Conservation (phyloP, 2,113 vertebrate genomes). For the Rhineura floridana region DNA sequence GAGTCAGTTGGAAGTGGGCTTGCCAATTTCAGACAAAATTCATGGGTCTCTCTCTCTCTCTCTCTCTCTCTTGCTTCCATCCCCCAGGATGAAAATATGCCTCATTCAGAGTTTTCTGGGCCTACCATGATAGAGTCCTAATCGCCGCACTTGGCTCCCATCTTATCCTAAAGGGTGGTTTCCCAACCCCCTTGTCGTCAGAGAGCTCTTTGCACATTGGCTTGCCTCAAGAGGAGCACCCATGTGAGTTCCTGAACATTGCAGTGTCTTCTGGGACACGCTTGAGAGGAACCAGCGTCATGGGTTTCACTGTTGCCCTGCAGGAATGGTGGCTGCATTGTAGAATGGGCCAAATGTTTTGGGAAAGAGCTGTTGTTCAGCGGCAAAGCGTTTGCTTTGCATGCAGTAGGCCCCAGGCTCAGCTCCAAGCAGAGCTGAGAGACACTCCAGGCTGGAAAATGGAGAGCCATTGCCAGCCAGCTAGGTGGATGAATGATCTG, state of each 20-base stretch:
- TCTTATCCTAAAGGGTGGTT: neutral
- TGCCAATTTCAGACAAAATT: slow-evolving; percentile 36
- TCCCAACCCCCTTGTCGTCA: neutral
- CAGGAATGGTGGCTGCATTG: neutral
- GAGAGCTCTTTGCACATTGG: neutral
- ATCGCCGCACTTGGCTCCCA: slow-evolving; percentile 8
- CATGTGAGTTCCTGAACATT: neutral
- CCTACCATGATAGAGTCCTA: neutral
- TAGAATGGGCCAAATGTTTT: neutral
- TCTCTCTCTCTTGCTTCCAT: neutral
- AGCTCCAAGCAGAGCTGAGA: neutral
- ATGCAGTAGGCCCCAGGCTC: neutral
- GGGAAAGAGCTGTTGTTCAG: neutral
- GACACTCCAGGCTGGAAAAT: neutral
- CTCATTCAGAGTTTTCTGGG: slow-evolving; percentile 18
- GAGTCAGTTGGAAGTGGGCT: slow-evolving; percentile 4
- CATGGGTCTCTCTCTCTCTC: slow-evolving; percentile 36
- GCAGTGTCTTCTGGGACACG: neutral
- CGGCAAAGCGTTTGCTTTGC: neutral
- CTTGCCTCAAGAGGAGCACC: neutral
- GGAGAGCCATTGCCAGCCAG: neutral
- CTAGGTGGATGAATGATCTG: neutral
- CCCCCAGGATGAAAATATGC: slow-evolving; percentile 30
- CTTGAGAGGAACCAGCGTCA: neutral
- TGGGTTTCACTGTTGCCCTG: neutral